phyloP scores from a whole-genome alignment of 2,113 vertebrate species.

The Eurystomus gularis region DNA sequence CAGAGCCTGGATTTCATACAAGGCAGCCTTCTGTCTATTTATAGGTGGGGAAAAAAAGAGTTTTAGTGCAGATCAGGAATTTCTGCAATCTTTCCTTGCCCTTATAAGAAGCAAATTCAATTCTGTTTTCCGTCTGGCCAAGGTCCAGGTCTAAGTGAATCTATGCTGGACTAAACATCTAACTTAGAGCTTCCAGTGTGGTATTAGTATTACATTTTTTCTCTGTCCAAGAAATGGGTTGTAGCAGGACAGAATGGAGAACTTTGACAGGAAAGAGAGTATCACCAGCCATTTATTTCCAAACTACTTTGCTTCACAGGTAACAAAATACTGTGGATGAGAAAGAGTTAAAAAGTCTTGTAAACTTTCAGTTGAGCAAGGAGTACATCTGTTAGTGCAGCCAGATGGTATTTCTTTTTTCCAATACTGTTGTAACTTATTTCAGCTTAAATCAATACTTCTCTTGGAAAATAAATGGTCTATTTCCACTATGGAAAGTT shows the following conservation, averaged over 20 bases:
- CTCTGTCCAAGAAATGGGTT: neutral
- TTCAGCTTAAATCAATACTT: constrained; percentile 46
- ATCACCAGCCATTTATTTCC: neutral
- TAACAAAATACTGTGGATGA: neutral
- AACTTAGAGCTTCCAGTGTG: neutral
- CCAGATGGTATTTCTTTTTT: neutral
- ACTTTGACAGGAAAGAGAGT: neutral
- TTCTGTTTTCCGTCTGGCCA: neutral
- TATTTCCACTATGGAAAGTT: constrained; percentile 2
- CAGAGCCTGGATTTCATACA: neutral
- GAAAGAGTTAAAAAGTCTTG: neutral
- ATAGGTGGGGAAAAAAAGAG: neutral
- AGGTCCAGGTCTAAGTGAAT: neutral
- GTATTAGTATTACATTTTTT: neutral
- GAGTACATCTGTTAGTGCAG: neutral
- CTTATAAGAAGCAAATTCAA: neutral
- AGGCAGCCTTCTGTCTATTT: neutral
- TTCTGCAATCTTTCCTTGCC: neutral
- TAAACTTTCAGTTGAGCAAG: neutral
- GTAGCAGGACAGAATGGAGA: neutral
- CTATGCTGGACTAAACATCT: neutral
- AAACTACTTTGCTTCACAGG: neutral
- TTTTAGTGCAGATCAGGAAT: neutral
- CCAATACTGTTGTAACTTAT: neutral
- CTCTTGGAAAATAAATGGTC: constrained; percentile 14